These are phyloP conservation scores for Samia ricini DNA, from an alignment of 1,140 invertebrate genomes.

Conservation along the genomic window DNA sequence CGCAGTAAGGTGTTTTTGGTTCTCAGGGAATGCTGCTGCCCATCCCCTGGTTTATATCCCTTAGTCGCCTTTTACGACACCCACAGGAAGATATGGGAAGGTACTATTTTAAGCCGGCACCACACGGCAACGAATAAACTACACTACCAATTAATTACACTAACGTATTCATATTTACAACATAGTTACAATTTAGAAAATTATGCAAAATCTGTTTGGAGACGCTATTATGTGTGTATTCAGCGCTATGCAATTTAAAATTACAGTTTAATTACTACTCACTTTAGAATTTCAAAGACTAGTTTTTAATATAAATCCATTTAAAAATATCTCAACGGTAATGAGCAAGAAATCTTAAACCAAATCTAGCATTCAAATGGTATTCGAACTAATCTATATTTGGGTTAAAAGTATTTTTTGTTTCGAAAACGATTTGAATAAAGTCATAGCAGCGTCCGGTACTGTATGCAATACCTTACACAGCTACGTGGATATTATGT, in stretches of 20 bases:
- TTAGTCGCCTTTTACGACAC: too few species aligned
- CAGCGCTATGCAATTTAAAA: too few species aligned
- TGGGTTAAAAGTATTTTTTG: conserved; percentile 42
- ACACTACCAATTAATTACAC: too few species aligned
- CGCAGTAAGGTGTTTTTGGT: too few species aligned
- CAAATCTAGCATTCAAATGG: conserved; percentile 61
- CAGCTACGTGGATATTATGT: conserved; percentile 49
- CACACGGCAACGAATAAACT: too few species aligned
- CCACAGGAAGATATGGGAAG: too few species aligned
- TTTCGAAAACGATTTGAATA: conserved; percentile 52
- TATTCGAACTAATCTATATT: conserved; percentile 32
- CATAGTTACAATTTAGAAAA: background rate
- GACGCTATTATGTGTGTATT: too few species aligned
- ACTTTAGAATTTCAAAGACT: background rate
- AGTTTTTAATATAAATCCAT: background rate
- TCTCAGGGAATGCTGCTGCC: too few species aligned
- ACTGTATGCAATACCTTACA: conserved; percentile 51
- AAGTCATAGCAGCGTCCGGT: conserved; percentile 54
- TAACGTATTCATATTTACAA: background rate
- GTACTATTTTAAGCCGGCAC: too few species aligned
- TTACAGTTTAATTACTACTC: too few species aligned
- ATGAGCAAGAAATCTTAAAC: conserved; percentile 44
- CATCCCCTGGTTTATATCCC: too few species aligned
- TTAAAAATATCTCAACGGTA: conserved; percentile 11
- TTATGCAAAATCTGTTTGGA: too few species aligned